These are phyloP conservation scores for Columbina picui DNA, from an alignment of 2,113 vertebrate species.

Conservation along the genomic window DNA sequence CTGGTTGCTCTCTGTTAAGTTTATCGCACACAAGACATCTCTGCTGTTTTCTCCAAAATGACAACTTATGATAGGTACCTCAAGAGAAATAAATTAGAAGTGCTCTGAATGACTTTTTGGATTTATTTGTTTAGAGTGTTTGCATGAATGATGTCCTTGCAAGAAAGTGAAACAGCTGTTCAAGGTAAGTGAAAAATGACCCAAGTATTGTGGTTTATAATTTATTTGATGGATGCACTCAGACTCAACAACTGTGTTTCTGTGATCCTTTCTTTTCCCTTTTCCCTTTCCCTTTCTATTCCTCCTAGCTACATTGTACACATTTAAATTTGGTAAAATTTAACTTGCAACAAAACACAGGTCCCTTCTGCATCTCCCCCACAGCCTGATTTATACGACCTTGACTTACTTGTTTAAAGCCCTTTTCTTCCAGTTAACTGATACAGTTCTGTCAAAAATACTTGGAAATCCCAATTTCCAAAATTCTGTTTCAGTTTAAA, in stretches of 20 bases:
- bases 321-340: not conserved
- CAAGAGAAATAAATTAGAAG: not conserved
- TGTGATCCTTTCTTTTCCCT: not conserved
- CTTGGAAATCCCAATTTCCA: not conserved
- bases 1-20: not conserved
- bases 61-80: not conserved
- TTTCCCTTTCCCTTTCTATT: not conserved
- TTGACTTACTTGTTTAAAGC: not conserved
- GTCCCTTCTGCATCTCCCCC: not conserved
- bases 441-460: not conserved
- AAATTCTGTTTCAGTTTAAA: not conserved
- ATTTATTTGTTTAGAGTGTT: constrained; percentile 1
- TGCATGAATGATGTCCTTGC: not conserved
- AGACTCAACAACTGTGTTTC: not conserved
- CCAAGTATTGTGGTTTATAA: not conserved
- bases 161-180: not conserved
- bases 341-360: not conserved
- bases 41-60: not conserved
- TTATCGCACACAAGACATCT: not conserved
- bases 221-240: constrained; percentile 20
- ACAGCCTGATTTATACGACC: not conserved
- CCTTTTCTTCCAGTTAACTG: not conserved
- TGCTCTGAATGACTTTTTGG: not conserved
- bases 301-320: not conserved
- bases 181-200: constrained; percentile 15